phyloP scores from a whole-genome alignment of 2,113 vertebrate species.

The Pseudopodoces humilis region DNA sequence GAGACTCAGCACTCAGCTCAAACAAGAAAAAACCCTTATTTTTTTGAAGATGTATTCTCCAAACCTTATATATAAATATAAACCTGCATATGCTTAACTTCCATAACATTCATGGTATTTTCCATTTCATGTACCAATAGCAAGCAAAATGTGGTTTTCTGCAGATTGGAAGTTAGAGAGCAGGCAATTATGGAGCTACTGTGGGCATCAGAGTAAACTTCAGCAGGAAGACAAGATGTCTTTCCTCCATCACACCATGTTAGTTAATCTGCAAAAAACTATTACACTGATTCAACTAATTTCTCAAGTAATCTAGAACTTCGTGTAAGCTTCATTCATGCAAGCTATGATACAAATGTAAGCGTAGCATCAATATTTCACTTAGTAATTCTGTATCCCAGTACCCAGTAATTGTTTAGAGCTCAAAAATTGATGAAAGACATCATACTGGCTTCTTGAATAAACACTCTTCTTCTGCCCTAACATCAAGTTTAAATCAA shows the following conservation, averaged over 20 bases:
- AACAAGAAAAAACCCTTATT: neutral
- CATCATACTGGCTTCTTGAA: neutral
- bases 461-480: neutral
- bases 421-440: neutral
- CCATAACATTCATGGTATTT: neutral
- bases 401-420: neutral
- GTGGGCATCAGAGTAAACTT: neutral
- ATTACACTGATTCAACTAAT: neutral
- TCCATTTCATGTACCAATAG: neutral
- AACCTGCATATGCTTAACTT: neutral
- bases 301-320: neutral
- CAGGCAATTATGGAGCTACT: neutral
- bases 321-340: neutral
- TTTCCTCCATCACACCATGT: neutral
- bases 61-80: neutral
- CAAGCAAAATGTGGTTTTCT: neutral
- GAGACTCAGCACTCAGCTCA: neutral
- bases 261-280: neutral
- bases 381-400: neutral
- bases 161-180: neutral
- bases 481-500: neutral
- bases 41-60: neutral
- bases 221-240: neutral
- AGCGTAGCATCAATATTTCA: neutral
- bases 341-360: neutral